Conservation (phyloP, 2,797 vertebrate genomes). For the Ceyx erithaca region DNA sequence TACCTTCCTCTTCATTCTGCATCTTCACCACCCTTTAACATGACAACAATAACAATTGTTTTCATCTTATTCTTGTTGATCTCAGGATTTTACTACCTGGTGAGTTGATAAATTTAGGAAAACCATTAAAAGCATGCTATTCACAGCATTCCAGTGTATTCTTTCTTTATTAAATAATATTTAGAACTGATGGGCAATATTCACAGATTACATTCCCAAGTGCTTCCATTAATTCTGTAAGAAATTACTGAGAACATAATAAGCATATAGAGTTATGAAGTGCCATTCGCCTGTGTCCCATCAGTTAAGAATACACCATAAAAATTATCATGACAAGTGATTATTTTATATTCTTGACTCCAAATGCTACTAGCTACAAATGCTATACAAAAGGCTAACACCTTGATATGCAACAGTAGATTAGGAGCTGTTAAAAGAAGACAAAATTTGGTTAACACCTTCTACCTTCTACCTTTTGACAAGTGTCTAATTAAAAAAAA, state of each 20-base stretch:
- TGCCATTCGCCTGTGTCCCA: background rate
- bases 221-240: background rate
- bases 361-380: background rate
- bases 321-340: background rate
- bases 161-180: background rate
- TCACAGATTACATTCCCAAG: background rate
- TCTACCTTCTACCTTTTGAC: too few relatives aligned
- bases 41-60: background rate
- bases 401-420: background rate
- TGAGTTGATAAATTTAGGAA: background rate
- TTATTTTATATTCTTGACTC: background rate
- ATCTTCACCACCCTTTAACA: background rate
- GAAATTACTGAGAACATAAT: background rate
- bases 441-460: background rate
- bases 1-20: background rate
- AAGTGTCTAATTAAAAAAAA: background rate
- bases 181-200: background rate
- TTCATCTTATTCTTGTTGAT: background rate
- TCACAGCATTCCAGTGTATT: background rate
- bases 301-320: background rate
- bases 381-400: background rate
- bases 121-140: background rate
- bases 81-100: background rate
- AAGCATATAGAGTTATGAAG: background rate
- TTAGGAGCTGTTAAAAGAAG: background rate